phyloP scores from a whole-genome alignment of 2,888 invertebrate species.

The Yponomeuta plumbellus region DNA sequence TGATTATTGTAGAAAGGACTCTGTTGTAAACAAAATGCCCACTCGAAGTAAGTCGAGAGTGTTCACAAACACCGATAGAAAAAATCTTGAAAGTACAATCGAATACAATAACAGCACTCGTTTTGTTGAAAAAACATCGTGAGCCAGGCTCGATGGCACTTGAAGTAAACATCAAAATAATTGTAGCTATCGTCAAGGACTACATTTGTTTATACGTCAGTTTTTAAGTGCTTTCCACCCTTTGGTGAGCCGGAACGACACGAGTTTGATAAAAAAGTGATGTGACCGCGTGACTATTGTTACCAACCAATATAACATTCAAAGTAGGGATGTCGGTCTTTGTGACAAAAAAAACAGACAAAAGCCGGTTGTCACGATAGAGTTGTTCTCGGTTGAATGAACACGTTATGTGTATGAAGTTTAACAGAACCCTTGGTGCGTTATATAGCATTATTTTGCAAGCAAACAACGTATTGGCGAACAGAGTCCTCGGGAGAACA shows the following conservation, averaged over 20 bases:
- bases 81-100: conserved; percentile 5
- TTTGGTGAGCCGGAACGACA: conserved; percentile 6
- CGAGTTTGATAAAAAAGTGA: conserved; percentile 5
- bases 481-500: neutral
- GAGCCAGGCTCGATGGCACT: conserved; percentile 7
- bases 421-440: conserved; percentile 29
- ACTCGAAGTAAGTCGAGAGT: neutral
- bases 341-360: neutral
- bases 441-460: conserved; percentile 54
- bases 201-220: neutral
- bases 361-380: conserved; percentile 1
- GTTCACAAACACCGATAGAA: conserved; percentile 3
- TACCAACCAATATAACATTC: neutral
- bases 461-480: conserved; percentile 20
- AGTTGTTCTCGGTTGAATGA: neutral
- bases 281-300: conserved; percentile 10
- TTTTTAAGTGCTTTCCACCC: conserved; percentile 10
- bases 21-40: neutral
- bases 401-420: neutral
- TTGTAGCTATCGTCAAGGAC: conserved; percentile 7
- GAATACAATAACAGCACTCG: conserved; percentile 7
- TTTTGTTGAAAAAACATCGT: conserved; percentile 10
- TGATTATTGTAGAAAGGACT: neutral
- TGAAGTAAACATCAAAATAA: conserved; percentile 7
- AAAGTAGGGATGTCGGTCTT: conserved; percentile 12